Percentiles rank a stretch among this genome's conserved stretches.
These are phyloP conservation scores for Ceratina japonica DNA, from an alignment of 1,140 invertebrate species.

Conservation along the genomic window DNA sequence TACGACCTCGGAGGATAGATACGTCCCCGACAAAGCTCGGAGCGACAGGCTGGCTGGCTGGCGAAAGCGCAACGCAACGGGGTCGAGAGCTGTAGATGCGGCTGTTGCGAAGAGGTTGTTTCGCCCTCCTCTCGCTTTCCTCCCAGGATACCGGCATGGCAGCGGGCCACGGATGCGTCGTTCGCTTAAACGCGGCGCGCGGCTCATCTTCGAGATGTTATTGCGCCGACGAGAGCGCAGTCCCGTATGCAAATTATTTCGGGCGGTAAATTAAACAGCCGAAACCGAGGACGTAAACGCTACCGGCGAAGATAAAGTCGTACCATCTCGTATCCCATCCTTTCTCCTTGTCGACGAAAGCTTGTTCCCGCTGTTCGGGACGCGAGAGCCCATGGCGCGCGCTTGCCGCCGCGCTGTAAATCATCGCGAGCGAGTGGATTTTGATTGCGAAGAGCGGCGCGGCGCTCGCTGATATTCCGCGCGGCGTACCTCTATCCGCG, in stretches of 20 bases:
- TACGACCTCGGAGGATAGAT: conserved; percentile 62
- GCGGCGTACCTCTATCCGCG: neutral
- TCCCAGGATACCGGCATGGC: conserved; percentile 36
- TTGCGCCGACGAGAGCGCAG: conserved; percentile 60
- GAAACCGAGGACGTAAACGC: conserved; percentile 46
- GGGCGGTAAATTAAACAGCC: conserved; percentile 74
- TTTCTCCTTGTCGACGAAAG: neutral
- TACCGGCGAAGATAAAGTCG: conserved; percentile 37
- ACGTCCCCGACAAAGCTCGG: neutral
- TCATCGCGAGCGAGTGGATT: conserved; percentile 4
- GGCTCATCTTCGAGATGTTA: conserved; percentile 76
- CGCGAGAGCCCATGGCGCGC: too few species aligned
- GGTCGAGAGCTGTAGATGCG: neutral
- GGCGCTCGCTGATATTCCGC: neutral
- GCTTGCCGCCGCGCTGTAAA: neutral
- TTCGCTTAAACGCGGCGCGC: conserved; percentile 57
- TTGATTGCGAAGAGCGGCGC: conserved; percentile 4
- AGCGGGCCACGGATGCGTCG: conserved; percentile 45
- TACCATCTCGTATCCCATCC: neutral
- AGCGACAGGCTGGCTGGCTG: neutral
- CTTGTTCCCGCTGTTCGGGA: neutral
- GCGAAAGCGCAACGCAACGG: neutral
- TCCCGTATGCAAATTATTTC: conserved; percentile 73
- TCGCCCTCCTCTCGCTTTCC: neutral
- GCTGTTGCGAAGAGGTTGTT: too few species aligned